Base-by-base conservation (phyloP, 2,797 vertebrate genomes). In the Oryzias dopingdopingensis region DNA sequence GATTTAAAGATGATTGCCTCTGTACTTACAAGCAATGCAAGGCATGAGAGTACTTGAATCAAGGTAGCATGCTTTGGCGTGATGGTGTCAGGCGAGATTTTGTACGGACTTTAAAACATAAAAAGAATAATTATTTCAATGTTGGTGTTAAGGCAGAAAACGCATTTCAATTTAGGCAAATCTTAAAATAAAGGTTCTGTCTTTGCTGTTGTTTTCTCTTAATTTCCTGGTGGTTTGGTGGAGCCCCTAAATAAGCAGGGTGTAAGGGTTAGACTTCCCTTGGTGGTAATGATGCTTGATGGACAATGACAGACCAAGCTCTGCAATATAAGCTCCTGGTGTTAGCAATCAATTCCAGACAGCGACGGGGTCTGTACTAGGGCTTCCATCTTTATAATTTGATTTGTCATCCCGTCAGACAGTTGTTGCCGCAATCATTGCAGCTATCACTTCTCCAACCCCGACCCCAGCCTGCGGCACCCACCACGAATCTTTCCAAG, bases 371-470 rank as follows among this genome's bases (percentile, higher is more conserved):
- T 82, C 81, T 77, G 76, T 68, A 72, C 77, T 57, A 53, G 49
- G 49, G 64, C 80, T 85, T 87, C 85, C 81, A 80, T 85, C 75
- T 86, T 83, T 71, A 77, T 89, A 87, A 90, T 90, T 89, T 87
- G 82, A 91, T 92, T 88, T 89, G 83, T 89, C 87, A 89, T 89
- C 77, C 81, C 68, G 67, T 86, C 42, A 49, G 86, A 83, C 80
- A 82, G 83, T 87, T 85, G 83, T 86, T 89, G 81, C 72, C 78
- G 81, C 84, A 86, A 83, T 87, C 85, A 85, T 78, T 70, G 76
- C 69, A 32, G 69, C 57, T 43, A 88, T 90, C 82, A 70, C 68
- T 80, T 62, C 48, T 63, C 60, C 50, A 65, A 64, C 65, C 70
- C 13, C n/a, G 52, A 84, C 73, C 76, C 76, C 42, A 5, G 60